A percentile compares a stretch with the other conserved stretches of the same genome.
These are phyloP conservation scores for Aleadryas rufinucha DNA, from an alignment of 2,113 vertebrate genomes.

Conservation along the genomic window DNA sequence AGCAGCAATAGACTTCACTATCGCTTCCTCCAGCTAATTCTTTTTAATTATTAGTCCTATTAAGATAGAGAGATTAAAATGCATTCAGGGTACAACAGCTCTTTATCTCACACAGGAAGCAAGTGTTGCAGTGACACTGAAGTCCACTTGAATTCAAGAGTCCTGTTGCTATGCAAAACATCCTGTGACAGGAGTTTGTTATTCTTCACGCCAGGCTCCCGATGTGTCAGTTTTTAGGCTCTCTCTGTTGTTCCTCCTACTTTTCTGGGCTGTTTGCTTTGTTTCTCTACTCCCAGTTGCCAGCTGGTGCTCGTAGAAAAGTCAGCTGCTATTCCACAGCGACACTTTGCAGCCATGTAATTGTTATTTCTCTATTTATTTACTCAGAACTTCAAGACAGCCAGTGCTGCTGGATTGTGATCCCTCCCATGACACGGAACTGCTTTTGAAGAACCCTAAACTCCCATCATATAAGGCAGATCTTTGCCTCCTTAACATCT, in stretches of 20 bases:
- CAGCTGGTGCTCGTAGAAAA: slow-evolving; percentile 32
- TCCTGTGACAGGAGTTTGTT: slow-evolving; percentile 6
- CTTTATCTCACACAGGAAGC: slow-evolving; percentile 28
- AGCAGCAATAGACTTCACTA: neutral
- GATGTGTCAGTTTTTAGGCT: slow-evolving; percentile 4
- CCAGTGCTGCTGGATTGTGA: neutral
- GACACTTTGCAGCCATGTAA: neutral
- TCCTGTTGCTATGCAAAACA: slow-evolving; percentile 44
- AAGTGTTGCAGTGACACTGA: neutral
- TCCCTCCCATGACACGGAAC: neutral
- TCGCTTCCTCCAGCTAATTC: neutral
- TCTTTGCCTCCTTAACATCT: neutral
- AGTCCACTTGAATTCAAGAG: slow-evolving; percentile 36
- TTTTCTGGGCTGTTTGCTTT: slow-evolving; percentile 29
- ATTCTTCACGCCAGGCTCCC: neutral
- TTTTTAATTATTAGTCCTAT: slow-evolving; percentile 15
- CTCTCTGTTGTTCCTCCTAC: slow-evolving; percentile 16
- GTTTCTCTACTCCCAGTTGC: slow-evolving; percentile 12
- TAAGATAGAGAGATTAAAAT: slow-evolving; percentile 29
- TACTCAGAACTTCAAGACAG: neutral
- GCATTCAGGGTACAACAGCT: neutral
- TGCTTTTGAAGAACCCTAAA: neutral
- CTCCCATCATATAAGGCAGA: neutral
- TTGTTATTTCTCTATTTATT: neutral
- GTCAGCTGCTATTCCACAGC: neutral